Evolutionary conservation across 2,797 vertebrate species (phyloP), one percentile per base, ranked within the genome.

Genomic region (Myoxocephalus aenaeus): DNA sequence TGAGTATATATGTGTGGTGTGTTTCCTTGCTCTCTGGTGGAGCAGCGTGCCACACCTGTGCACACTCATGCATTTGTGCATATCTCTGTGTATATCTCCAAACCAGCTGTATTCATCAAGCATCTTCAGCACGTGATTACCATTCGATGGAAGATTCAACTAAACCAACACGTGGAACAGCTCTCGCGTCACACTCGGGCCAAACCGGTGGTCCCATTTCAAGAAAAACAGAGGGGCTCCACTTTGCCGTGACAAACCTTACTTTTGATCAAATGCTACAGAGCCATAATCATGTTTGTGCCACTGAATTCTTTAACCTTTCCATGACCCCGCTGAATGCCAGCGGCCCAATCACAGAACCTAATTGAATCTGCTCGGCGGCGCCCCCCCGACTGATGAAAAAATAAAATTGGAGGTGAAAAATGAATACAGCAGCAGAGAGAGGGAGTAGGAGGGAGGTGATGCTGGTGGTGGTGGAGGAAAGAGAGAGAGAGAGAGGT

Each of bases 261-360:
- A 87, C 89, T 91, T 92, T 90, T 95, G 94, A 96, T 96, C 94
- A 95, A 94, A 95, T 89, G 93, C 93, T 94, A 92, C 94, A 93
- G 92, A 93, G 84, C 93, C 93, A 92, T 95, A 95, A 96, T 96
- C 94, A 93, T 94, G 94, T 95, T 95, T 95, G 95, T 94, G 93
- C 94, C 94, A 90, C 94, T 94, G 94, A 95, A 96, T 96, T 95
- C 93, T 93, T 95, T 95, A 95, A 96, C 95, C 95, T 96, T 94
- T 95, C 79, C 70, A 65, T 94, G 95, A 96, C 95, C 95, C 92
- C 70, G 81, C 88, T 93, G 94, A 95, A 96, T 95, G 94, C 92
- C 94, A 95, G 91, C 90, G 92, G 91, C 93, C 94, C 95, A 95
- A 95, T 96, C 95, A 94, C 90, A 92, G 92, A 93, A 90, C 93